phyloP scores from a whole-genome alignment of 2,888 invertebrate genomes.

The Acanthosepion pharaonis region DNA sequence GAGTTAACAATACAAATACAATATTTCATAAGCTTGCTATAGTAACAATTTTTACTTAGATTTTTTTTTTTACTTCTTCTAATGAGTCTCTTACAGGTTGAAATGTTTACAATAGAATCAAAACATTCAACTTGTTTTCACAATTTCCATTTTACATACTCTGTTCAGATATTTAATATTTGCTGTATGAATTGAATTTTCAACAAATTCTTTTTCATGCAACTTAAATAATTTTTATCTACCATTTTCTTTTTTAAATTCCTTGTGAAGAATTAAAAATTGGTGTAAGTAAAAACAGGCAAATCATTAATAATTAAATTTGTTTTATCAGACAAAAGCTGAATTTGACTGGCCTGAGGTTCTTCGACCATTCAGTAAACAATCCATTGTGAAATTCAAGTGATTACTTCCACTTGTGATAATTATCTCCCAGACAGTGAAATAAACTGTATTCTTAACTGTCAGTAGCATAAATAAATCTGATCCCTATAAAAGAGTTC shows the following conservation, averaged over 20 bases:
- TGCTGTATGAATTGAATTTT: too few relatives aligned
- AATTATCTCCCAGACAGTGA: background rate
- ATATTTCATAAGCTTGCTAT: too few relatives aligned
- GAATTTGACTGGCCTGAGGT: background rate
- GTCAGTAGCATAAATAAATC: background rate
- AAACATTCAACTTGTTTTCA: too few relatives aligned
- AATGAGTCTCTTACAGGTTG: too few relatives aligned
- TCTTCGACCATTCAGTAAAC: background rate
- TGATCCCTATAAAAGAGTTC: slow-evolving; percentile 33
- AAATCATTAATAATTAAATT: background rate
- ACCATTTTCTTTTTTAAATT: background rate
- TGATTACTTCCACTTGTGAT: background rate
- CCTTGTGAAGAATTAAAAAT: background rate
- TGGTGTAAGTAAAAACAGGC: background rate
- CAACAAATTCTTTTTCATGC: background rate
- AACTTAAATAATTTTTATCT: background rate
- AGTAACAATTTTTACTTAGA: too few relatives aligned
- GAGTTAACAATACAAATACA: too few relatives aligned
- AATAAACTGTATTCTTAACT: background rate
- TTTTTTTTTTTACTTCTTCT: too few relatives aligned
- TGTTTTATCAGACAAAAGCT: background rate
- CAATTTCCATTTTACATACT: too few relatives aligned
- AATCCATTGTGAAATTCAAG: slow-evolving; percentile 15
- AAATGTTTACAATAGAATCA: too few relatives aligned
- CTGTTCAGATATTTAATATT: too few relatives aligned